These are phyloP conservation scores for Centropus bengalensis DNA, from an alignment of 2,113 vertebrate species.

Conservation along the genomic window DNA sequence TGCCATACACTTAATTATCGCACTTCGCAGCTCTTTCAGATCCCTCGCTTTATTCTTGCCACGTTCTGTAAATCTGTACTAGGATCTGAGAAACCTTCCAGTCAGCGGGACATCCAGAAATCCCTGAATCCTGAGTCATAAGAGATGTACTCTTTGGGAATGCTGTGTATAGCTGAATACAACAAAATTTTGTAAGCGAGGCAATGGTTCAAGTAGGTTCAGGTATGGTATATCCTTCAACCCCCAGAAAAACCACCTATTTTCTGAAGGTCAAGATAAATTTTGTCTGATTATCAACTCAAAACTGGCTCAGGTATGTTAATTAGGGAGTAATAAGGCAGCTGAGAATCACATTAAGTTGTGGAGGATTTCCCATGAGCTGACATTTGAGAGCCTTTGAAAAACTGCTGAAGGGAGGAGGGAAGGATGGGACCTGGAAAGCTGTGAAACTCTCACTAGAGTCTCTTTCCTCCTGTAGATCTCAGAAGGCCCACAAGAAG, in stretches of 20 bases:
- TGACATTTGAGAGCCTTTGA: background rate
- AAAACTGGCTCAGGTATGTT: background rate
- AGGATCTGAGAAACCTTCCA: background rate
- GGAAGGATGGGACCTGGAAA: background rate
- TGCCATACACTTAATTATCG: background rate
- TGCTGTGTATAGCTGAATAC: background rate
- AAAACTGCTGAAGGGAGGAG: background rate
- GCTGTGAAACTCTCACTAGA: background rate
- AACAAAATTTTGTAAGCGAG: background rate
- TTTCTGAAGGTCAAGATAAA: background rate
- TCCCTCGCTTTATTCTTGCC: background rate
- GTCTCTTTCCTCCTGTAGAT: background rate
- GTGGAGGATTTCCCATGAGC: background rate
- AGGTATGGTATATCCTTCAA: background rate
- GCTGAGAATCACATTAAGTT: background rate
- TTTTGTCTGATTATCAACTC: background rate
- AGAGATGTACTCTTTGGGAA: background rate
- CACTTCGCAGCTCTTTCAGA: background rate
- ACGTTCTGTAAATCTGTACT: background rate
- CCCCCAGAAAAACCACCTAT: background rate
- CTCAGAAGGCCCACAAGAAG: background rate
- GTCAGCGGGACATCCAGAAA: background rate
- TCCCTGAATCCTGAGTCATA: background rate
- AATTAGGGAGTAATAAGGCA: background rate
- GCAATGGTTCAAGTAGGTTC: background rate